Evolutionary conservation across 1,140 invertebrate species (phyloP).

Genomic region (Bombus picipes): DNA sequence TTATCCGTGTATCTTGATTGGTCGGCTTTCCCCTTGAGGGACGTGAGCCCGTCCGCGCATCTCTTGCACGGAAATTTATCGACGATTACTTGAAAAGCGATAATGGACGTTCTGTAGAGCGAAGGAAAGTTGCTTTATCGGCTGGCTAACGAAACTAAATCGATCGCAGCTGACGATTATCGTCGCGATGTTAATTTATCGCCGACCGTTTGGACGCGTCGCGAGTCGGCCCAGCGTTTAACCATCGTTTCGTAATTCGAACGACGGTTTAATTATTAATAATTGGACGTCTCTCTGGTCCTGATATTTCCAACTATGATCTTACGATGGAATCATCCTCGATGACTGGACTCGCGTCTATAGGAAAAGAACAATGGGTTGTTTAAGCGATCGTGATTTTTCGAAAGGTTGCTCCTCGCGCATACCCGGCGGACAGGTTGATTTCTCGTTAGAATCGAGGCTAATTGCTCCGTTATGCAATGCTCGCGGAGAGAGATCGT

Average conservation of each 20-base stretch:
- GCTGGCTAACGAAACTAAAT: slow-evolving; percentile 44
- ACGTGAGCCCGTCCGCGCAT: slow-evolving; percentile 16
- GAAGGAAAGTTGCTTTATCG: slow-evolving; percentile 19
- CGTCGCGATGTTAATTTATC: slow-evolving; percentile 52
- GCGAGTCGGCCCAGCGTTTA: slow-evolving; percentile 21
- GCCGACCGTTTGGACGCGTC: background rate
- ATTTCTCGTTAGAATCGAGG: slow-evolving; percentile 60
- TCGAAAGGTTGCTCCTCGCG: slow-evolving; percentile 38
- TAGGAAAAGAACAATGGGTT: slow-evolving; percentile 43
- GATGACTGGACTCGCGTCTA: background rate
- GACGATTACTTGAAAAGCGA: slow-evolving; percentile 43
- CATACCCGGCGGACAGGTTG: slow-evolving; percentile 23
- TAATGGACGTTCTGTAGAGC: slow-evolving; percentile 23
- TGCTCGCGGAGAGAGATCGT: background rate
- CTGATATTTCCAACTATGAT: background rate
- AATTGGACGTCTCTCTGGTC: slow-evolving; percentile 40
- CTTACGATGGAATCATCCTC: background rate
- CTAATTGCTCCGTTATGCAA: slow-evolving; percentile 62
- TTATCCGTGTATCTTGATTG: slow-evolving; percentile 40
- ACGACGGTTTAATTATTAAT: slow-evolving; percentile 59
- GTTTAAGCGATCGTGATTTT: slow-evolving; percentile 45
- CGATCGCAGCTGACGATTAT: slow-evolving; percentile 50
- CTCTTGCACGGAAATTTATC: slow-evolving; percentile 41
- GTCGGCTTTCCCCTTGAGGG: background rate
- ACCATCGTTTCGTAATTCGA: slow-evolving; percentile 36